Evolutionary conservation across 2,888 invertebrate species (phyloP), one percentile per base, ranked within the genome.

Genomic region (Lycia hirtaria): DNA sequence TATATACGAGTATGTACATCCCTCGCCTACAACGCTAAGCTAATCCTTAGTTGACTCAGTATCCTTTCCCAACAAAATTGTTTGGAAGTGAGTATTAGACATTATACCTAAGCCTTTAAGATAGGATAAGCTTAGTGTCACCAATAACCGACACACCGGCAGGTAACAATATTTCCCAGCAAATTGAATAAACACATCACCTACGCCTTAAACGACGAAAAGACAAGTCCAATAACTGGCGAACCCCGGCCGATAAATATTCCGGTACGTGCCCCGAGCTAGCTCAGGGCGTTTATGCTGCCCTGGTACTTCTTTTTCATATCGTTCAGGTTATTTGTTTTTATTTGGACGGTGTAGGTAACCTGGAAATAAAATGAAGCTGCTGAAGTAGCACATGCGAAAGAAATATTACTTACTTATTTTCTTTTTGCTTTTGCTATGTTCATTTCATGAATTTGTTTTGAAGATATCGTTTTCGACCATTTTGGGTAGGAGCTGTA

Each of bases 111-210:
- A 49, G 32, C 32, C 28, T 20, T 26, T 28, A 43, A 48, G 43
- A 22, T 9, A 22, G 28, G 47, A 44, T 48, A 52, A 48, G 48
- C 48, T 51, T 45, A 54, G 53, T 69, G 68, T 68, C 67, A 69
- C 69, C 78, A 79, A 81, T 81, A 80, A 85, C 80, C 76, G 76
- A 56, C 69, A 74, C 70, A 73, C 67, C 73, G 76, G 77, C 77
- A 85, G 80, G 84, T 87, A 89, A 90, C 87, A 83, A 83, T 83
- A 87, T 89, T 88, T 86, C 79, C 76, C 76, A 82, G 78, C 84
- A 90, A 91, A 91, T 90, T 89, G 87, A 90, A 91, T 91, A 87
- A 88, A 87, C 89, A 89, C 89, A 87, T 90, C 87, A 87, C 74
- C 80, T 79, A 75, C 78, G 77, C 83, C 85, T 87, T 87, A 87